A percentile compares a stretch with the other conserved stretches of the same genome.
Evolutionary conservation across 2,797 vertebrate species (phyloP).

Genomic region (Glossophaga mutica): DNA sequence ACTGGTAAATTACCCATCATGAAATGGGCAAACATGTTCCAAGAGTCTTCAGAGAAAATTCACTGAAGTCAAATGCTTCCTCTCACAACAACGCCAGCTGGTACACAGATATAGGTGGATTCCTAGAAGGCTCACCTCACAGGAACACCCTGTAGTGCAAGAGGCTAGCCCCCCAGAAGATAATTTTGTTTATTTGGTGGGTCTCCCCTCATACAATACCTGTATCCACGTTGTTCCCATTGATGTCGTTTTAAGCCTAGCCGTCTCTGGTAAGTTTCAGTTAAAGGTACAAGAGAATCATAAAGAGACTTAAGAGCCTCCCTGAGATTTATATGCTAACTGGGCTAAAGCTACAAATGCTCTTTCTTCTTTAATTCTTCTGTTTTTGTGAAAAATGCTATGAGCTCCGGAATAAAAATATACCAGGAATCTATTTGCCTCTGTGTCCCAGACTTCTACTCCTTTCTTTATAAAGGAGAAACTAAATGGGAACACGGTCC

Average conservation of each 20-base stretch:
- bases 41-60: not conserved
- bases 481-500: not conserved
- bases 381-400: not conserved
- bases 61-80: not conserved
- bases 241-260: not conserved
- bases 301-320: not conserved
- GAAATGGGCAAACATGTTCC: not conserved
- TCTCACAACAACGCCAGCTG: not conserved
- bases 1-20: not conserved
- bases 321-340: not conserved
- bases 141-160: not conserved
- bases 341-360: not conserved
- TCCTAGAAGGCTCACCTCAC: not conserved
- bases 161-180: not conserved
- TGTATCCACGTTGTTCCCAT: fast-evolving
- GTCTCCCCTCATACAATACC: not conserved
- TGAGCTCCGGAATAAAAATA: not conserved
- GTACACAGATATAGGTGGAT: not conserved
- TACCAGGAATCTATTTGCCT: not conserved
- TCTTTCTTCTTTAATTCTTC: not conserved
- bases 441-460: not conserved
- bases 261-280: not conserved
- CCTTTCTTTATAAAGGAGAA: not conserved
- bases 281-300: not conserved
- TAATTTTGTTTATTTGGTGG: not conserved